phyloP scores from a whole-genome alignment of 2,113 vertebrate species.

The Podocnemis expansa region DNA sequence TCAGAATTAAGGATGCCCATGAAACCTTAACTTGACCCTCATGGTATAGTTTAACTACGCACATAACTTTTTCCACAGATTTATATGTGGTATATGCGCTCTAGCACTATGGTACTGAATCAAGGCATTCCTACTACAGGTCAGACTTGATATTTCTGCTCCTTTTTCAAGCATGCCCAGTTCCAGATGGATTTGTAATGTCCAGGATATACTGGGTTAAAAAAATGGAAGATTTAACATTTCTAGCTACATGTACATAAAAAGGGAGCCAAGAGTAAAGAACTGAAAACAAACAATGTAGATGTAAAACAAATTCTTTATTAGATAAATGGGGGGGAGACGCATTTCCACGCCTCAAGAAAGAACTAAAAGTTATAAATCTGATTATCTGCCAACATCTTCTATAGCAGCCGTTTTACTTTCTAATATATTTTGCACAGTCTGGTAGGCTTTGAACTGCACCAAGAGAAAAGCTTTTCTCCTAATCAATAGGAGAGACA shows the following conservation, averaged over 20 bases:
- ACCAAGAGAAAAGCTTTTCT: background rate
- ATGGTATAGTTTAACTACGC: background rate
- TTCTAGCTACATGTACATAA: background rate
- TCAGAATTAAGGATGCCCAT: background rate
- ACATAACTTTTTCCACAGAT: background rate
- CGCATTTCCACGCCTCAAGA: background rate
- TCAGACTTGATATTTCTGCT: background rate
- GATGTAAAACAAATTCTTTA: background rate
- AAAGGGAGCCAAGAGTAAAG: background rate
- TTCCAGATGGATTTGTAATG: background rate
- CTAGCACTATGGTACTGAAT: background rate
- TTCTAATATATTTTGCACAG: background rate
- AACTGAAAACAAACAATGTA: background rate
- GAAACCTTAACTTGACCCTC: background rate
- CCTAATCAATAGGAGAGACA: background rate
- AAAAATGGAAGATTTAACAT: background rate
- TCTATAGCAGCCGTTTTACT: background rate
- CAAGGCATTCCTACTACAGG: background rate
- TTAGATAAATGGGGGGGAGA: background rate
- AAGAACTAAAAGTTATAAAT: background rate
- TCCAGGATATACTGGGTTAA: background rate
- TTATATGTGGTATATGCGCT: background rate
- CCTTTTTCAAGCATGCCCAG: background rate
- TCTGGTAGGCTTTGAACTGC: background rate
- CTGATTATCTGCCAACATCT: background rate